Percentiles rank a stretch among this genome's conserved stretches.
Conservation (phyloP, 2,797 vertebrate genomes). For the Tinamus major region DNA sequence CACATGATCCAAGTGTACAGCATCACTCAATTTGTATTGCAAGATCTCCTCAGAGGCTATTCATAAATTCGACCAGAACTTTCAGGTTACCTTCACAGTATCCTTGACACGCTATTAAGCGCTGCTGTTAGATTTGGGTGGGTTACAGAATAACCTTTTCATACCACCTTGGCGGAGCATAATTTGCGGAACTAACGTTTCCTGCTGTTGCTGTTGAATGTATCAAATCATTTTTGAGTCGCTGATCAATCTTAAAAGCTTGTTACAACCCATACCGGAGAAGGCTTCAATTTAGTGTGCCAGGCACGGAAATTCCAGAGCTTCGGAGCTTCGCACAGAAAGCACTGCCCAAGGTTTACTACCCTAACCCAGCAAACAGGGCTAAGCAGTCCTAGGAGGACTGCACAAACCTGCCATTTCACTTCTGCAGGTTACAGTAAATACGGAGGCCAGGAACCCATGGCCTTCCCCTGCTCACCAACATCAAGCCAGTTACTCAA, state of each 20-base stretch:
- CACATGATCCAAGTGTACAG: neutral
- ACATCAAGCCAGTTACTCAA: neutral
- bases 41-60: neutral
- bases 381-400: neutral
- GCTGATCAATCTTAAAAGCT: neutral
- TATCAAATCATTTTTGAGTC: neutral
- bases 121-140: neutral
- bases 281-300: fast-evolving
- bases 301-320: neutral
- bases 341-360: neutral
- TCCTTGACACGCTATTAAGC: neutral
- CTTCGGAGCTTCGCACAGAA: neutral
- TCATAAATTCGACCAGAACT: neutral
- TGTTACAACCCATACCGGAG: neutral
- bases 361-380: neutral
- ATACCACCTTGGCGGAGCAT: neutral
- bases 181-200: neutral
- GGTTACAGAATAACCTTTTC: neutral
- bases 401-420: neutral
- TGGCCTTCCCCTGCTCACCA: neutral
- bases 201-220: constrained; percentile 13
- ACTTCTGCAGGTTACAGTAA: neutral
- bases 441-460: neutral
- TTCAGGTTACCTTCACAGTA: neutral
- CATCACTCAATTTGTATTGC: neutral